Percentiles rank a stretch among this genome's conserved stretches.
These are phyloP conservation scores for Euspilapteryx auroguttella DNA, from an alignment of 2,888 invertebrate species.

Conservation along the genomic window DNA sequence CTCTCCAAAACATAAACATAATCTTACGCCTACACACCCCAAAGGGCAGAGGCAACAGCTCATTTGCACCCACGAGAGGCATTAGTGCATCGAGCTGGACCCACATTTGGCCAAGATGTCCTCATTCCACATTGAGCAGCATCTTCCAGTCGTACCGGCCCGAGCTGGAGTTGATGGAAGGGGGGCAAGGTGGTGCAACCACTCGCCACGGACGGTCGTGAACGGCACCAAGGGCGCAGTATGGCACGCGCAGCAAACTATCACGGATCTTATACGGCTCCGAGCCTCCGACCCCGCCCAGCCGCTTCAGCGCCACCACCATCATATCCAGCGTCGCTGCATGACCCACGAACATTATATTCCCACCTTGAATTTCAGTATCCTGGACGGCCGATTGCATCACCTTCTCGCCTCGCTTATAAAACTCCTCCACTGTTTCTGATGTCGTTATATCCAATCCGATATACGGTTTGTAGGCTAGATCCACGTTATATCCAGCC, in stretches of 20 bases:
- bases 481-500: constrained; percentile 77
- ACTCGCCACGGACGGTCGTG: constrained; percentile 69
- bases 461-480: constrained; percentile 41
- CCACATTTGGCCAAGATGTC: too few species aligned
- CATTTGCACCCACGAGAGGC: too few species aligned
- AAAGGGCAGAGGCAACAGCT: too few species aligned
- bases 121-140: too few species aligned
- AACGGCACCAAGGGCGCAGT: constrained; percentile 73
- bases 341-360: constrained; percentile 88
- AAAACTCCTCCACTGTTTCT: constrained; percentile 57
- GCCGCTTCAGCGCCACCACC: constrained; percentile 67
- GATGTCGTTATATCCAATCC: constrained; percentile 21
- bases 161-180: constrained; percentile 85
- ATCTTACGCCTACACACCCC: too few species aligned
- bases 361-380: constrained; percentile 63
- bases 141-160: constrained; percentile 85
- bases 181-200: constrained; percentile 77
- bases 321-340: constrained; percentile 88
- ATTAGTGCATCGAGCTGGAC: too few species aligned
- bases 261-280: constrained; percentile 70
- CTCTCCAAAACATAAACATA: too few species aligned
- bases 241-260: constrained; percentile 81
- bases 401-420: constrained; percentile 42
- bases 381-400: constrained; percentile 26
- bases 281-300: constrained; percentile 39